Evolutionary conservation across 2,888 invertebrate genomes (phyloP).

Genomic region (Cryptocephalus primarius): DNA sequence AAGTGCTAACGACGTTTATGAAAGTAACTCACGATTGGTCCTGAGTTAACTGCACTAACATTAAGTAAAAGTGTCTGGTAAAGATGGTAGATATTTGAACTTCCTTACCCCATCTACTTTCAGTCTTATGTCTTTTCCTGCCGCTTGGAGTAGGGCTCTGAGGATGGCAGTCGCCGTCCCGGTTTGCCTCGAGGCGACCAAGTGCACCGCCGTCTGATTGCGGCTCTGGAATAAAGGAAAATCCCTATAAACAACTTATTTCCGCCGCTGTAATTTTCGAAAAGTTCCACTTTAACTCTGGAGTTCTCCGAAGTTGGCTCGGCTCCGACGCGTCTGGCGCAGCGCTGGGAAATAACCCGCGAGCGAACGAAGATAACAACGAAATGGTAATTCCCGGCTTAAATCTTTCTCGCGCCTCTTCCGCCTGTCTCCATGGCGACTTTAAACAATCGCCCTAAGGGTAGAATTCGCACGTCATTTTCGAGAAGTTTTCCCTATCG

Average conservation of each 20-base stretch:
- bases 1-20: no score
- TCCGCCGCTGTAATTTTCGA: no score
- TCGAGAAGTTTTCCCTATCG: neutral
- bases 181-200: constrained; percentile 87
- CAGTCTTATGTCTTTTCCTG: constrained; percentile 81
- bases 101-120: constrained; percentile 77
- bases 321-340: no score
- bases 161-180: constrained; percentile 88
- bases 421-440: constrained; percentile 6
- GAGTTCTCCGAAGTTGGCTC: no score
- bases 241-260: neutral
- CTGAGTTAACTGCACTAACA: no score
- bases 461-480: no score
- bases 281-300: no score
- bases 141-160: constrained; percentile 74
- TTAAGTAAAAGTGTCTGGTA: no score
- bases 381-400: neutral
- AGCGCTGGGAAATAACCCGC: no score
- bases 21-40: no score
- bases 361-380: no score
- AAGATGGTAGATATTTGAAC: neutral
- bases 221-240: constrained; percentile 54
- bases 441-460: constrained; percentile 3
- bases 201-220: constrained; percentile 88
- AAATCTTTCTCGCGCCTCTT: constrained; percentile 3